Evolutionary conservation across 1,140 invertebrate species (phyloP), one percentile per base, ranked within the genome.

Genomic region (Leptestheria dahalacensis): DNA sequence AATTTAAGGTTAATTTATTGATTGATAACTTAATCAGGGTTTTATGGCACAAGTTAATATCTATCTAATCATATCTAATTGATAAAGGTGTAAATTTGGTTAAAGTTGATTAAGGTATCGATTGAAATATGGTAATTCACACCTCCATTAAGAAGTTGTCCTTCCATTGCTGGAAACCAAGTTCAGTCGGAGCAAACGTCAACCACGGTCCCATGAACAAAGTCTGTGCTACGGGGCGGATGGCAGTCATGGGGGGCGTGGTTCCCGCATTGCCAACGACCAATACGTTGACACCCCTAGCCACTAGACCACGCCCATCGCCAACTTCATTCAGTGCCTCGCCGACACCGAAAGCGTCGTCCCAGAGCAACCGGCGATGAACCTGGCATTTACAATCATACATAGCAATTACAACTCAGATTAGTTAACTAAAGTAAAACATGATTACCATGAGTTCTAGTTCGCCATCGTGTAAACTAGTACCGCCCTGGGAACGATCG

Each of bases 401-500:
- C 4, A 23, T 49, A 49, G 6, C 18, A 49, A 49, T 4, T 12
- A 9, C 15, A 49, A 47, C 11, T 50, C 10, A 10, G 48, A 10
- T 18, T 50, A 50, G 15, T 6, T 9, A 50, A 9, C 23, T 50
- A 50, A 50, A 50, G 23, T 50, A 18, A 18, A 50, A 29, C 41
- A 12, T 50, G 20, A 23, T 21, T 58, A 88, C 79, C 87, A 91
- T 90, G 0, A 90, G 65, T 69, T 90, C 86, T 11, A 90, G 66
- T 66, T 85, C 76, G 1, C 87, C 87, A 65, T 82, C 82, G 0
- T 72, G 65, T n/a, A 92, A 72, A 65, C 88, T 91, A 2, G 79
- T 75, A 1, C 90, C 93, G 21, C 92, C 94, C 72, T 97, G 84
- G 0, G 87, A 78, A 58, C 94, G 74, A 70, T 97, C 94, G 48